Evolutionary conservation across 2,888 invertebrate genomes (phyloP), one percentile per base, ranked within the genome.

Genomic region (Pycnomerus fuliginosus): DNA sequence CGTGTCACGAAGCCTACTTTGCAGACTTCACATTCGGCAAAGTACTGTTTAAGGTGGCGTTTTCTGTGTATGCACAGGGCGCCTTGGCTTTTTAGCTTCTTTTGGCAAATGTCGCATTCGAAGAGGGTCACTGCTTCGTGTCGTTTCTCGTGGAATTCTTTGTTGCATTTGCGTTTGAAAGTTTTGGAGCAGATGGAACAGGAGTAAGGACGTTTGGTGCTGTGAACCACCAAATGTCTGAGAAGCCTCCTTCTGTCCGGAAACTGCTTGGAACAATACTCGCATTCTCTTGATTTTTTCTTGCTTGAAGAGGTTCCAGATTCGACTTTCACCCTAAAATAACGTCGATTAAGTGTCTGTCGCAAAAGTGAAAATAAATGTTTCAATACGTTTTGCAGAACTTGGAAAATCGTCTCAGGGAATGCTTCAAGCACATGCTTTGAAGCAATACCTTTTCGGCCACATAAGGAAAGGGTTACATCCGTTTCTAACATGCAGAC

Each of bases 21-120:
- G 42, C 67, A 67, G 3, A 56, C 23, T 31, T 61, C 56, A 39
- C 81, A 81, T 0, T 76, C 65, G 22, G 75, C 76, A 2, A 75
- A 75, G 48, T 74, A 77, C 14, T 76, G 75, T 0, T 77, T 77
- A 14, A 75, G 73, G 44, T 79, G 79, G 30, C 74, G 73, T 1
- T 73, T 62, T 70, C 75, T 73, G 50, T 79, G 79, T 0, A 77
- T 73, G 28, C 76, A 77, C 38, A 55, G 51, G 2, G 61, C 56
- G 5, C 61, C 59, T 35, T 62, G 60, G 1, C 61, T 55, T 32
- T 52, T 45, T 48, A 81, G 75, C 36, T 76, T 77, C 50, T 79
- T 78, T 8, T 5, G 8, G 50, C 72, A 72, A n/a, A 59, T 54
- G 16, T 68, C 67, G 45, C 73, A 73, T 42, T 62, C 64, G 48